A percentile compares a stretch with the other conserved stretches of the same genome.
Conservation (phyloP, 1,140 invertebrate species). For the Tetramorium alpestre region DNA sequence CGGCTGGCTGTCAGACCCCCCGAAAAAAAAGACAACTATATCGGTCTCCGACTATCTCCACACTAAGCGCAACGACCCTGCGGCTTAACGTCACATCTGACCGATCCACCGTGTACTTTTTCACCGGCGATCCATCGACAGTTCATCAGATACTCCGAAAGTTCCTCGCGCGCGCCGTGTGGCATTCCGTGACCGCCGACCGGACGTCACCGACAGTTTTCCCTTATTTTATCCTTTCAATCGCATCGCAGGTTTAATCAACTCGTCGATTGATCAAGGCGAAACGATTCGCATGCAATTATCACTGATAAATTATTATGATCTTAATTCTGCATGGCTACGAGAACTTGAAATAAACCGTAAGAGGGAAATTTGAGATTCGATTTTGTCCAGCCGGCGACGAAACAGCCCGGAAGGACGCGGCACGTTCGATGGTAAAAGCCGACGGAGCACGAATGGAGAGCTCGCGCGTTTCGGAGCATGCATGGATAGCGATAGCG, state of each 20-base stretch:
- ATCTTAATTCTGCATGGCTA: background rate
- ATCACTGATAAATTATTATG: background rate
- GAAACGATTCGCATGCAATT: background rate
- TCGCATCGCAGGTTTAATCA: background rate
- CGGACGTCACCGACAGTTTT: background rate
- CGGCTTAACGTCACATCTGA: conserved; percentile 26
- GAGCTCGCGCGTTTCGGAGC: conserved; percentile 78
- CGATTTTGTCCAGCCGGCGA: background rate
- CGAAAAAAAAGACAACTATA: conserved; percentile 48
- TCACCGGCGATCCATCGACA: conserved; percentile 23
- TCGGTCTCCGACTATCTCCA: conserved; percentile 45
- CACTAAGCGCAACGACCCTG: conserved; percentile 45
- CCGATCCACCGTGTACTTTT: conserved; percentile 53
- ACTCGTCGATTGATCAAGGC: background rate
- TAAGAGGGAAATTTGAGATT: background rate
- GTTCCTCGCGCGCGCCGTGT: background rate
- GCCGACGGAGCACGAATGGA: conserved; percentile 76
- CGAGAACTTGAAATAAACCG: background rate
- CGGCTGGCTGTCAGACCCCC: conserved; percentile 61
- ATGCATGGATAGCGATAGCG: conserved; percentile 68
- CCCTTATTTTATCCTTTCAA: background rate
- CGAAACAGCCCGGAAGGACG: conserved; percentile 41
- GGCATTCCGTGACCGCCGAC: conserved; percentile 3
- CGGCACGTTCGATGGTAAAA: conserved; percentile 70
- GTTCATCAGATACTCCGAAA: background rate